Evolutionary conservation across 2,797 vertebrate genomes (phyloP).

Genomic region (Acanthopagrus latus): DNA sequence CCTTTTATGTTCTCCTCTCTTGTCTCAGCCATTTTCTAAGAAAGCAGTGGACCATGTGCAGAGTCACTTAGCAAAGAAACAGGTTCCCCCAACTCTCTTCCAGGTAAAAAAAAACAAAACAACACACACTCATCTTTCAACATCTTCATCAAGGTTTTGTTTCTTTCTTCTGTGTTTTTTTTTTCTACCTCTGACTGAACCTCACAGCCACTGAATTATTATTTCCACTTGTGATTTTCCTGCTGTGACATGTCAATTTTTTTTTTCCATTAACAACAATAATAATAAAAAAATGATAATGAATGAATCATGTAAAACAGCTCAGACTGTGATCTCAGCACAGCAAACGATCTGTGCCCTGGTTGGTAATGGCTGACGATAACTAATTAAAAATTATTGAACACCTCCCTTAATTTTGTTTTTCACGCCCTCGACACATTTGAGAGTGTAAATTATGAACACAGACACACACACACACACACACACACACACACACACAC

Average conservation of each 20-base stretch:
- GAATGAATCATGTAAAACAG: too few relatives aligned
- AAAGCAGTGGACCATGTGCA: conserved; percentile 96
- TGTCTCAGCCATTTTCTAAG: conserved; percentile 93
- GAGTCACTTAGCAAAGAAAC: conserved; percentile 93
- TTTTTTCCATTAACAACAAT: too few relatives aligned
- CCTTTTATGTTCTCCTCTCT: conserved; percentile 19
- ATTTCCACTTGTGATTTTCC: too few relatives aligned
- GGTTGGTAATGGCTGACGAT: not conserved
- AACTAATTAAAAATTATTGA: not conserved
- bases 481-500: conserved; percentile 4
- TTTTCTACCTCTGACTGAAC: not conserved
- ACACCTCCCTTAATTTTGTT: not conserved
- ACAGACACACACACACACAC: conserved; percentile 8
- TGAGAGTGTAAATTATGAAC: not conserved
- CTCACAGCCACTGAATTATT: too few relatives aligned
- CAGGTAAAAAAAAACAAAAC: conserved; percentile 88
- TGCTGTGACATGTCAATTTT: too few relatives aligned
- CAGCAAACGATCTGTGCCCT: not conserved
- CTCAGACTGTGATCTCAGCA: too few relatives aligned
- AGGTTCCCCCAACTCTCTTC: conserved; percentile 93
- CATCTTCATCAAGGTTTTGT: not conserved
- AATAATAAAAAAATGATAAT: too few relatives aligned
- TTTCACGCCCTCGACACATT: conserved; percentile 10
- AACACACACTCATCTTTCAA: too few relatives aligned
- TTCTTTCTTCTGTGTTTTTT: not conserved